phyloP scores from a whole-genome alignment of 2,113 vertebrate genomes.

The Pedionomus torquatus region DNA sequence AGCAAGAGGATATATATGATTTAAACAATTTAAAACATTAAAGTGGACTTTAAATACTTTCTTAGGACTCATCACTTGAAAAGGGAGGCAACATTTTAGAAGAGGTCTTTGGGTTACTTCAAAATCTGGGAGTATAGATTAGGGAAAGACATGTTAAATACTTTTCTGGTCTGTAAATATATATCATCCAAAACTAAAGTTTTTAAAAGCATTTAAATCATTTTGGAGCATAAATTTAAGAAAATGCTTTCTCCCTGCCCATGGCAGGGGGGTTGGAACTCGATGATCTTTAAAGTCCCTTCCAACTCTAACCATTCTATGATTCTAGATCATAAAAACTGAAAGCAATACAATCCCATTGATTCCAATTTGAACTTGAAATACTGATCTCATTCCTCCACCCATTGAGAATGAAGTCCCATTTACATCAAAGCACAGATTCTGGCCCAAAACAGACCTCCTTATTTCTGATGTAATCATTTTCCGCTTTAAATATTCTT shows the following conservation, averaged over 20 bases:
- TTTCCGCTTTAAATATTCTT: background rate
- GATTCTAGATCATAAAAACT: background rate
- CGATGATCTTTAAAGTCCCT: no score
- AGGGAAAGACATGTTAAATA: background rate
- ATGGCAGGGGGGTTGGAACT: no score
- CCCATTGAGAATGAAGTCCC: background rate
- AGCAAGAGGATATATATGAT: background rate
- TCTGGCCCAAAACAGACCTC: background rate
- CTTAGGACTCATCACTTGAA: background rate
- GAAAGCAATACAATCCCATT: background rate
- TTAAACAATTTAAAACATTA: background rate
- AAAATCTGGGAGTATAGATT: background rate
- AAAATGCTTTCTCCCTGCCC: no score
- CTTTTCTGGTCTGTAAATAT: background rate
- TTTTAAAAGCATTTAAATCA: background rate
- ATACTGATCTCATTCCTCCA: background rate
- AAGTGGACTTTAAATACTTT: conserved; percentile 17
- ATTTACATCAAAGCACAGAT: background rate
- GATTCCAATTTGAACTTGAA: background rate
- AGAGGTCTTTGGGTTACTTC: background rate
- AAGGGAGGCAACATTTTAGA: background rate
- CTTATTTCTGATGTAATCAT: background rate
- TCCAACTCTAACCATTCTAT: no score
- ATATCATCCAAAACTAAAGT: background rate
- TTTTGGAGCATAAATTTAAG: background rate